Evolutionary conservation across 2,797 vertebrate species (phyloP).

Genomic region (Lutjanus campechanus): DNA sequence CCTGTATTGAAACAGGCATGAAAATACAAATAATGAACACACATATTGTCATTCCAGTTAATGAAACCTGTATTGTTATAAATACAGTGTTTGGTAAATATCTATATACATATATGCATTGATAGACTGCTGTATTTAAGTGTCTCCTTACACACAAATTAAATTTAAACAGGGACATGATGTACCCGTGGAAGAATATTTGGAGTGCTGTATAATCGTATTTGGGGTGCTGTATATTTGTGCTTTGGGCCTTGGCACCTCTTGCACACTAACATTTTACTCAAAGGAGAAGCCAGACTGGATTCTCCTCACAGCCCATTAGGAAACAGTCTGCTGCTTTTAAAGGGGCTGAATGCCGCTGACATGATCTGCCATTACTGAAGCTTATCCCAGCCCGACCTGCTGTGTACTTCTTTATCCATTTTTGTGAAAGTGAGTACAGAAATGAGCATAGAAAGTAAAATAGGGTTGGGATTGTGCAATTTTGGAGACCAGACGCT

Average conservation of each 20-base stretch:
- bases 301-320: slow-evolving; percentile 56
- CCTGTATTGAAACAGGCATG: slow-evolving; percentile 4
- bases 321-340: slow-evolving; percentile 54
- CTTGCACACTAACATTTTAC: slow-evolving; percentile 44
- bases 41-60: neutral
- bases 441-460: slow-evolving; percentile 14
- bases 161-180: slow-evolving; percentile 43
- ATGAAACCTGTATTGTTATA: neutral
- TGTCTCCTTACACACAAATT: slow-evolving; percentile 35
- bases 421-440: neutral
- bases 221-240: slow-evolving; percentile 51
- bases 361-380: slow-evolving; percentile 49
- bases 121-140: slow-evolving; percentile 22
- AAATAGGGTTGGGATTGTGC: slow-evolving; percentile 9
- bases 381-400: slow-evolving; percentile 19
- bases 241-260: slow-evolving; percentile 60
- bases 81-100: neutral
- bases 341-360: slow-evolving; percentile 46
- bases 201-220: slow-evolving; percentile 51
- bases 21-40: slow-evolving; percentile 3
- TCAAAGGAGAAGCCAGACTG: slow-evolving; percentile 58
- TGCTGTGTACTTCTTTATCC: slow-evolving; percentile 22
- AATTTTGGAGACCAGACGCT: neutral
- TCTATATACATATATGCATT: neutral
- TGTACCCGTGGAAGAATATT: slow-evolving; percentile 44